Conservation (phyloP, 2,113 vertebrate species). For the Equus quagga region DNA sequence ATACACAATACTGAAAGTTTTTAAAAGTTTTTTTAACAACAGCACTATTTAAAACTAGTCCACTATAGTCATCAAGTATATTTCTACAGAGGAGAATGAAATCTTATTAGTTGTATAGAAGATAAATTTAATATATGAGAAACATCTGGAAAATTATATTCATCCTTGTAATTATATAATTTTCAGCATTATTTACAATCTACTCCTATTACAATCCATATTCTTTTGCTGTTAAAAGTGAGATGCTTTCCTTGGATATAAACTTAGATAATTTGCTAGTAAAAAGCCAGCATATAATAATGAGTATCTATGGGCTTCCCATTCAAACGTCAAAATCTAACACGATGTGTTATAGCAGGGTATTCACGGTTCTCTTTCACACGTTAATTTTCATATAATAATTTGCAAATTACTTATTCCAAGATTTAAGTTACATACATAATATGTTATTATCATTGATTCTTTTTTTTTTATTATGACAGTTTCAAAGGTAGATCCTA, state of each 20-base stretch:
- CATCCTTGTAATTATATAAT: not conserved
- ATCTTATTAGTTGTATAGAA: not conserved
- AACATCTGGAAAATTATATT: not conserved
- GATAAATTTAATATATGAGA: not conserved
- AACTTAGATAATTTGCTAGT: not conserved
- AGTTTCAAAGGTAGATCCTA: conserved; percentile 21
- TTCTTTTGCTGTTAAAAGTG: not conserved
- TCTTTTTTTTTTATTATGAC: not conserved
- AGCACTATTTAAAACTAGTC: not conserved
- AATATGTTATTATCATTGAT: not conserved
- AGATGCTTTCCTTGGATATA: not conserved
- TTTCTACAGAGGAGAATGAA: not conserved
- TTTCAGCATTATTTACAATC: not conserved
- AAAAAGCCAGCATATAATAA: not conserved
- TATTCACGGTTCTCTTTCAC: not conserved
- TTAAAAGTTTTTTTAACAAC: not conserved
- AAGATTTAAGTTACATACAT: not conserved
- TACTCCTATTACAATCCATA: not conserved
- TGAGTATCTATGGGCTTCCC: not conserved
- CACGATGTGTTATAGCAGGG: not conserved
- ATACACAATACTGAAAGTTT: not conserved
- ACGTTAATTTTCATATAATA: conserved; percentile 19
- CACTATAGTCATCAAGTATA: not conserved
- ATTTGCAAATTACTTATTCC: not conserved
- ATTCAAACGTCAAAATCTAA: conserved; percentile 24